These are phyloP conservation scores for Amaurobius ferox DNA, from an alignment of 2,888 invertebrate genomes.

Conservation along the genomic window DNA sequence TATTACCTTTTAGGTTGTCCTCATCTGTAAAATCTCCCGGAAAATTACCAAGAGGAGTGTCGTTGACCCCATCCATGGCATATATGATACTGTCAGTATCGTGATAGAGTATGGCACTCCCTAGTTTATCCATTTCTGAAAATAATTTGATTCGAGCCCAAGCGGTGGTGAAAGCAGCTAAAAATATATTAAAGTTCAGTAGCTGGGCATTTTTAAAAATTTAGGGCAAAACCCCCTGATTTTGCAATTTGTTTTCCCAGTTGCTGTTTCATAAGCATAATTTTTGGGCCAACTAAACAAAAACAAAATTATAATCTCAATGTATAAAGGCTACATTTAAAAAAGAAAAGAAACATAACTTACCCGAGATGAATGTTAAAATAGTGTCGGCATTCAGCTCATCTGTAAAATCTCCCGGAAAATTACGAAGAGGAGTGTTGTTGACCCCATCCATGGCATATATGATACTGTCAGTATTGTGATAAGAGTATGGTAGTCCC, in stretches of 20 bases:
- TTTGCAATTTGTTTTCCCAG: slow-evolving; percentile 1
- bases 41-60: slow-evolving; percentile 7
- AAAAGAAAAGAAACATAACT: not conserved
- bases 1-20: not conserved
- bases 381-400: slow-evolving; percentile 1
- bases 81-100: slow-evolving; percentile 7
- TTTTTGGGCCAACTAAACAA: slow-evolving; percentile 20
- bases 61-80: not conserved
- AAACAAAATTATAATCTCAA: not conserved
- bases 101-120: no score
- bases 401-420: slow-evolving; percentile 8
- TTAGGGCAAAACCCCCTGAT: slow-evolving; percentile 7
- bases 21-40: slow-evolving; percentile 15
- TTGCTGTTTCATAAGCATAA: not conserved
- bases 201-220: not conserved
- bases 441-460: not conserved
- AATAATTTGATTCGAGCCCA: no score
- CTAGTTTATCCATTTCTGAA: no score
- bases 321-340: not conserved
- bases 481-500: not conserved
- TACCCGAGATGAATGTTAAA: slow-evolving; percentile 17
- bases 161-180: no score
- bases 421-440: slow-evolving; percentile 4
- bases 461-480: not conserved
- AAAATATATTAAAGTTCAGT: slow-evolving; percentile 4